Conservation (phyloP, 2,113 vertebrate species). For the Bostrychus sinensis region DNA sequence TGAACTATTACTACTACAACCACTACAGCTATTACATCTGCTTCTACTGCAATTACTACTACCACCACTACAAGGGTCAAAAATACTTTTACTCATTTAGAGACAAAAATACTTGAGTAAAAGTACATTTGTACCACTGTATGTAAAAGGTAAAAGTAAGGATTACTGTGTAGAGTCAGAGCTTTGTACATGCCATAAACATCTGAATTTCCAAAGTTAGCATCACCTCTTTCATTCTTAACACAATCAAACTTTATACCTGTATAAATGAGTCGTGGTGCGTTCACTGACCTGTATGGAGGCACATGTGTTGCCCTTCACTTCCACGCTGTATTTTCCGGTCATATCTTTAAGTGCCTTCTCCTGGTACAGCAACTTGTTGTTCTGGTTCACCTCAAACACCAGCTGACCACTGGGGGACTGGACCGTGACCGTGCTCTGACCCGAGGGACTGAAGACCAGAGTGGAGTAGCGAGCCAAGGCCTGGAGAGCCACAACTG, state of each 20-base stretch:
- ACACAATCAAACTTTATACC: background rate
- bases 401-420: conserved; percentile 48
- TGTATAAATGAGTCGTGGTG: background rate
- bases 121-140: too few species aligned
- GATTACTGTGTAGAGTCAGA: too few species aligned
- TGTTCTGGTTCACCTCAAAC: conserved; percentile 80
- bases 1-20: too few species aligned
- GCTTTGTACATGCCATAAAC: background rate
- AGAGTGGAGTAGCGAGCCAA: conserved; percentile 78
- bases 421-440: conserved; percentile 66
- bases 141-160: too few species aligned
- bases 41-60: too few species aligned
- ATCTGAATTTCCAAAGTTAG: background rate
- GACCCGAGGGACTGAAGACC: conserved; percentile 56
- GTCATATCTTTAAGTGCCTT: conserved; percentile 59
- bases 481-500: conserved; percentile 85
- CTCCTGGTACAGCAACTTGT: conserved; percentile 86
- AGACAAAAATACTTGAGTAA: too few species aligned
- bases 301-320: conserved; percentile 74
- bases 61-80: too few species aligned
- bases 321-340: conserved; percentile 75
- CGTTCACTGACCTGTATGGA: conserved; percentile 74
- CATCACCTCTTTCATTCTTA: background rate
- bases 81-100: too few species aligned
- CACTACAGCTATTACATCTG: too few species aligned